A percentile compares a stretch with the other conserved stretches of the same genome.
Evolutionary conservation across 2,113 vertebrate genomes (phyloP).

Genomic region (Tragelaphus strepsiceros): DNA sequence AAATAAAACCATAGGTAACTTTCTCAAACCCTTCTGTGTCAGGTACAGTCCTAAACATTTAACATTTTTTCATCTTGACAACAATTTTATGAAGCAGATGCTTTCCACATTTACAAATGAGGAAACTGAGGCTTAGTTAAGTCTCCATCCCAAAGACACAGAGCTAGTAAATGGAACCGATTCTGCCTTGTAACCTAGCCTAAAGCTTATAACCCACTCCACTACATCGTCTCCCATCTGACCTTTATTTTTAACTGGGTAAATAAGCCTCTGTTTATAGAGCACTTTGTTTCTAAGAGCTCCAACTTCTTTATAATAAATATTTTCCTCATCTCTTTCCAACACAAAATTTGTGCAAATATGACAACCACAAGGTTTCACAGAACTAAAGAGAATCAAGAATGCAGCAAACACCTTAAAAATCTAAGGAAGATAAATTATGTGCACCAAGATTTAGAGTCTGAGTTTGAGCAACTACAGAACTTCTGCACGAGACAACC

Average conservation of each 20-base stretch:
- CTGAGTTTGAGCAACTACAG: neutral
- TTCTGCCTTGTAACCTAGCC: neutral
- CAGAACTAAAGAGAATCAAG: neutral
- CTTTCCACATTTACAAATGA: neutral
- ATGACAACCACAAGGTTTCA: neutral
- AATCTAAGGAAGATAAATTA: neutral
- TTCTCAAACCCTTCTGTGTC: neutral
- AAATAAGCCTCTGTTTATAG: neutral
- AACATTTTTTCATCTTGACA: neutral
- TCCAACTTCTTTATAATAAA: neutral
- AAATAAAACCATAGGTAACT: neutral
- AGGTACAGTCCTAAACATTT: neutral
- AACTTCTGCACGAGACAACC: neutral
- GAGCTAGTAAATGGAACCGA: neutral
- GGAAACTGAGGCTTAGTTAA: neutral
- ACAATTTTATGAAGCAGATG: neutral
- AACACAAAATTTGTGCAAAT: neutral
- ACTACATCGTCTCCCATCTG: neutral
- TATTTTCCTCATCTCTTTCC: conserved; percentile 13
- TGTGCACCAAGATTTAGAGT: neutral
- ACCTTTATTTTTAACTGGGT: neutral
- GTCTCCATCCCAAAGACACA: neutral
- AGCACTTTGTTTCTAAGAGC: neutral
- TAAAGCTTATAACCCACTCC: neutral
- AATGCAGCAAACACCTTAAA: neutral